phyloP scores from a whole-genome alignment of 2,797 vertebrate genomes.

The Catharus ustulatus region DNA sequence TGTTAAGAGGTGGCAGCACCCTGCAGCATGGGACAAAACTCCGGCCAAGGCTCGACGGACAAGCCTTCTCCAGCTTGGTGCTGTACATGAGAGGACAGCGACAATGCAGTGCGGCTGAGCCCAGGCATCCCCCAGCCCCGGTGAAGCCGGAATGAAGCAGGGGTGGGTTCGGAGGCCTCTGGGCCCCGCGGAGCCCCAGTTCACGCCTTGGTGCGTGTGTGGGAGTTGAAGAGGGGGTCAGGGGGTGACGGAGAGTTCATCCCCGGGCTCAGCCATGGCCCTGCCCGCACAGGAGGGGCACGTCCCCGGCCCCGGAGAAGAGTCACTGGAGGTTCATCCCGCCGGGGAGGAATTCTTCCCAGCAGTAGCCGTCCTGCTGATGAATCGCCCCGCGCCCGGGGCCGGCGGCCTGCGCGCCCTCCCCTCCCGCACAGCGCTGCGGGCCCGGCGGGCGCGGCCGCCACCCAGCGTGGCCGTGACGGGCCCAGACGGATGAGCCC shows the following conservation, averaged over 20 bases:
- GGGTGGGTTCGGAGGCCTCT: background rate
- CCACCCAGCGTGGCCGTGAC: background rate
- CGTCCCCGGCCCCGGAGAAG: constrained; percentile 37
- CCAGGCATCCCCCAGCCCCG: rapidly evolving
- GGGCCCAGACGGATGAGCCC: rapidly evolving
- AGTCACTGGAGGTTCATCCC: constrained; percentile 74
- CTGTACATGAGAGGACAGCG: background rate
- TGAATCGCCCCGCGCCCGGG: constrained; percentile 51
- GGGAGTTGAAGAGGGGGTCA: constrained; percentile 80
- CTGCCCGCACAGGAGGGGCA: background rate
- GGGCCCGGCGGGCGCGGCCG: background rate
- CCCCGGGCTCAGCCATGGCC: constrained; percentile 68
- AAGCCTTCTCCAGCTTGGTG: rapidly evolving
- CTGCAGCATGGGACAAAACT: background rate
- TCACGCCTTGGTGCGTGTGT: constrained; percentile 9
- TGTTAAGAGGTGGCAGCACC: background rate
- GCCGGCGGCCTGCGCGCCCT: background rate
- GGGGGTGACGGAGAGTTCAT: constrained; percentile 85
- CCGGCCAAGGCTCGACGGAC: rapidly evolving
- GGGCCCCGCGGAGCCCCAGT: background rate
- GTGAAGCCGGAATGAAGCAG: background rate
- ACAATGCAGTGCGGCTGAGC: rapidly evolving
- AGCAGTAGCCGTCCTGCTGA: constrained; percentile 69
- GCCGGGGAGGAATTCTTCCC: constrained; percentile 60
- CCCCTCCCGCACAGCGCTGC: background rate